Percentiles rank a stretch among this genome's conserved stretches.
Evolutionary conservation across 2,888 invertebrate genomes (phyloP).

Genomic region (Rhyacophila evoluta): DNA sequence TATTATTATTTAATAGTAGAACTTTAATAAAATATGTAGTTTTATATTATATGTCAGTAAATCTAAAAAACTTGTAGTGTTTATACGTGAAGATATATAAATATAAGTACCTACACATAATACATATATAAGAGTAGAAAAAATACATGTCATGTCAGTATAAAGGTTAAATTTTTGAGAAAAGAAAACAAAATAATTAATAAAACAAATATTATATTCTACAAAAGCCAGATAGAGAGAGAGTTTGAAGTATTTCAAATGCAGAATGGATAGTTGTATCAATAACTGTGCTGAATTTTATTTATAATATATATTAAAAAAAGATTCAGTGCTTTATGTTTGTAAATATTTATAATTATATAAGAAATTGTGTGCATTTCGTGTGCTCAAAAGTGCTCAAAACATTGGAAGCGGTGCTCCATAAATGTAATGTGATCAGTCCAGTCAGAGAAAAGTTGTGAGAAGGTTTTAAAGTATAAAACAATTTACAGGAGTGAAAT

Average conservation of each 20-base stretch:
- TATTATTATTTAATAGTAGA: too few species aligned
- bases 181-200: background rate
- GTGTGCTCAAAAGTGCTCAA: background rate
- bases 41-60: too few species aligned
- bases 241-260: background rate
- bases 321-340: slow-evolving; percentile 9
- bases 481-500: background rate
- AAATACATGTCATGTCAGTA: slow-evolving; percentile 8
- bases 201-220: background rate
- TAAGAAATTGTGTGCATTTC: background rate
- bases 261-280: background rate
- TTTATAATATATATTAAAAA: background rate
- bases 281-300: background rate
- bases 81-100: background rate
- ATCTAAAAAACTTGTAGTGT: too few species aligned
- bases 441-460: slow-evolving; percentile 1
- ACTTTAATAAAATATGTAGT: too few species aligned
- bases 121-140: background rate
- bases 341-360: background rate
- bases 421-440: background rate
- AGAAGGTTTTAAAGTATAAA: background rate
- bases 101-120: background rate
- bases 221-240: background rate
- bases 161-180: background rate
- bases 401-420: slow-evolving; percentile 16